Percentiles rank a stretch among this genome's conserved stretches.
Conservation (phyloP, 2,113 vertebrate genomes). For the Poeciliopsis prolifica region DNA sequence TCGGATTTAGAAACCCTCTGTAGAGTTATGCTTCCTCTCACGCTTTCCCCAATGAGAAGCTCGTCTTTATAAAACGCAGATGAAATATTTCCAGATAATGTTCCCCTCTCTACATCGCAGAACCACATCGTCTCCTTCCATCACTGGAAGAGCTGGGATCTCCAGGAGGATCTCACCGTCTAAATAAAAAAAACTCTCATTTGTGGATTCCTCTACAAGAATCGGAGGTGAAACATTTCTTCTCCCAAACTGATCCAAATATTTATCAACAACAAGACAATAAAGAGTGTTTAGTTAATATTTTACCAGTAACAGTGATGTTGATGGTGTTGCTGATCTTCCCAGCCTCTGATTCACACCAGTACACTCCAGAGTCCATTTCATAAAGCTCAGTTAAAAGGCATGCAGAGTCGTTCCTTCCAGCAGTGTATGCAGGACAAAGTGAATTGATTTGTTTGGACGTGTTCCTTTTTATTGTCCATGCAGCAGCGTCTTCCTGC, state of each 20-base stretch:
- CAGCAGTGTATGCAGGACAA: background rate
- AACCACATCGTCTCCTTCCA: constrained; percentile 12
- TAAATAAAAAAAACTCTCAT: background rate
- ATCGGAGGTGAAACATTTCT: too few species aligned
- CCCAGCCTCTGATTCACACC: constrained; percentile 30
- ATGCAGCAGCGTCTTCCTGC: background rate
- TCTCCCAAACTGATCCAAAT: too few species aligned
- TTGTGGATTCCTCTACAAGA: too few species aligned
- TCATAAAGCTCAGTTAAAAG: background rate
- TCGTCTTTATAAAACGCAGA: constrained; percentile 22
- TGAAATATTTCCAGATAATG: fast-evolving
- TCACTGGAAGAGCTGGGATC: constrained; percentile 8
- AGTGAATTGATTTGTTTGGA: background rate
- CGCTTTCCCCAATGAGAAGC: background rate
- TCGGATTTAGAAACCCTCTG: background rate
- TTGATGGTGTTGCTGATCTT: constrained; percentile 1
- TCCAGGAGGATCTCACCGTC: constrained; percentile 21
- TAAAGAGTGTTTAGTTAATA: background rate
- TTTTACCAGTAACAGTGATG: constrained; percentile 25
- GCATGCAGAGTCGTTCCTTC: background rate
- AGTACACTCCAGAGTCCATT: constrained; percentile 36
- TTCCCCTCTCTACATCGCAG: constrained; percentile 11
- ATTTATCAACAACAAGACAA: background rate
- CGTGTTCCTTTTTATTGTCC: constrained; percentile 22
- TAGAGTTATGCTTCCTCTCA: background rate